Evolutionary conservation across 2,888 invertebrate species (phyloP), one percentile per base, ranked within the genome.

Genomic region (Cerceris ruficornis): DNA sequence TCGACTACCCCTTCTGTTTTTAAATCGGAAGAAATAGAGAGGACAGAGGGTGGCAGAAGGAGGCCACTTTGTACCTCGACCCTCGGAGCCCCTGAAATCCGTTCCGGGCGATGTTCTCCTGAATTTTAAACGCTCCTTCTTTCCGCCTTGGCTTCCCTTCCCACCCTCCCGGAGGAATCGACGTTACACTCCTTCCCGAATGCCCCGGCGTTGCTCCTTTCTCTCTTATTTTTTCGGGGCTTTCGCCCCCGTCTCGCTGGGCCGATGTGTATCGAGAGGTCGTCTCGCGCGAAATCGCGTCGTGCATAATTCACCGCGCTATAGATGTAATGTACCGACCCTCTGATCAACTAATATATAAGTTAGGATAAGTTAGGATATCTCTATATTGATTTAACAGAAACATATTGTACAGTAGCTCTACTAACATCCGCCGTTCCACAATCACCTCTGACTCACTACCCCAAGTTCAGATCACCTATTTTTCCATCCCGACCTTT

Each of bases 51-150:
- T 8, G 54, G 46, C 74, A 71, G 54, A 59, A 54, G 54, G 55
- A 11, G 73, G 70, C 65, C 70, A 62, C 66, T 76, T 81, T 79
- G 75, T 73, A 76, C 60, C 72, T 61, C 64, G 75, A 58, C 77
- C 14, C 74, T 68, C 43, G 49, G n/a, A 14, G 7, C 61, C 28
- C 41, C 41, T 59, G 69, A 81, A 81, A 80, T 81, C 80, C 76
- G 58, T 66, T 67, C 62, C 62, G 68, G 59, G 54, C 77, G 61
- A 70, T 72, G 69, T 80, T 72, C 77, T 64, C 75, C 54, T 72
- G 75, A 81, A 81, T 81, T 81, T 81, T 81, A 81, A 81, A 81
- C 57, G 66, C 67, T 60, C 14, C 60, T 68, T 62, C 28, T 28
- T 2, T 4, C 28, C 39, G 7, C 59, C 28, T 43, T 13, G n/a